Evolutionary conservation across 2,797 vertebrate species (phyloP).

Genomic region (Acestrorhynchus altus): DNA sequence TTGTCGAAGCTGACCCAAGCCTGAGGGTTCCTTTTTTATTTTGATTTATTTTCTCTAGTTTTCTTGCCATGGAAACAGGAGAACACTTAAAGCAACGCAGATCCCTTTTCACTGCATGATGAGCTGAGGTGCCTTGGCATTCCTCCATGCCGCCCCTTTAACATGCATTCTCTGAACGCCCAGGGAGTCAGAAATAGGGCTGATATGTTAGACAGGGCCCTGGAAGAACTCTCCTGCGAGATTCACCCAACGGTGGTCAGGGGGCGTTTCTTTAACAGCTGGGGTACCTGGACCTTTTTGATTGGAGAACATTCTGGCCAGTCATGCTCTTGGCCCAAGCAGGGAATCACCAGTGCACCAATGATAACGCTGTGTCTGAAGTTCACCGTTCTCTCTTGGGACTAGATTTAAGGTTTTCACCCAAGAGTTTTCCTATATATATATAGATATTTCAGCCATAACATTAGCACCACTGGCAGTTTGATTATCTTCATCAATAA

Average conservation of each 20-base stretch:
- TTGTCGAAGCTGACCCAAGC: constrained; percentile 59
- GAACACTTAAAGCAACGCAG: constrained; percentile 70
- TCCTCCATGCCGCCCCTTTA: constrained; percentile 74
- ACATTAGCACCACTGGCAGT: too few relatives aligned
- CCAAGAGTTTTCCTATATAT: too few relatives aligned
- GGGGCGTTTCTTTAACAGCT: constrained; percentile 35
- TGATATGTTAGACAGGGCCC: constrained; percentile 67
- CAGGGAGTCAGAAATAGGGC: constrained; percentile 82
- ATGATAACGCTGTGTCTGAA: not conserved
- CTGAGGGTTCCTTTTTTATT: constrained; percentile 32
- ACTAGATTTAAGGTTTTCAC: too few relatives aligned
- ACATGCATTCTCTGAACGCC: constrained; percentile 82
- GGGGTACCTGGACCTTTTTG: constrained; percentile 76
- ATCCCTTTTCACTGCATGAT: constrained; percentile 78
- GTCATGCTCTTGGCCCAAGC: constrained; percentile 58
- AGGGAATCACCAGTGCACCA: not conserved
- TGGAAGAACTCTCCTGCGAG: constrained; percentile 66
- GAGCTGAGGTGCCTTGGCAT: constrained; percentile 81
- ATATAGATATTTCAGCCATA: too few relatives aligned
- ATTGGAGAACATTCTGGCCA: constrained; percentile 77
- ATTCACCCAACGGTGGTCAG: constrained; percentile 61
- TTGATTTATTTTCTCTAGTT: constrained; percentile 49
- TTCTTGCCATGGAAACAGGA: constrained; percentile 59
- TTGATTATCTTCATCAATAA: too few relatives aligned
- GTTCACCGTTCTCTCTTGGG: constrained; percentile 53